phyloP scores from a whole-genome alignment of 2,113 vertebrate species.

The Myocastor coypus region DNA sequence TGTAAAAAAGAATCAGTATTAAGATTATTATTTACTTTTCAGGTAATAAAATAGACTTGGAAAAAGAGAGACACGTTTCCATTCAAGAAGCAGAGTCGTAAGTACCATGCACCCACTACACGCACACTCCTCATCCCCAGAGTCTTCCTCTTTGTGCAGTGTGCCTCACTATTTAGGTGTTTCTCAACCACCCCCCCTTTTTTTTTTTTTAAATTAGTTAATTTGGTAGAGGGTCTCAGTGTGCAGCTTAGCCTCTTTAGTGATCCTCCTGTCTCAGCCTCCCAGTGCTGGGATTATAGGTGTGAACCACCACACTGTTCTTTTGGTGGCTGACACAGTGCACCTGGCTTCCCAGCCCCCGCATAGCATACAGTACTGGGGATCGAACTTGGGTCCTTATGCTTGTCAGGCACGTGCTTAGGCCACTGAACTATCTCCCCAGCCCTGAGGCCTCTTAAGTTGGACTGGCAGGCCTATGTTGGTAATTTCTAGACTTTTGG shows the following conservation, averaged over 20 bases:
- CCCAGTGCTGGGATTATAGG: too few species aligned
- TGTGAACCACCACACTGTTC: too few species aligned
- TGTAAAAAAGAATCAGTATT: conserved; percentile 48
- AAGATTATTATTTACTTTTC: conserved; percentile 67
- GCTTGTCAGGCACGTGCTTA: too few species aligned
- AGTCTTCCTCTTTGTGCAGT: not conserved
- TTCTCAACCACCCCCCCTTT: not conserved
- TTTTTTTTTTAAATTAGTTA: too few species aligned
- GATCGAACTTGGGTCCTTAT: too few species aligned
- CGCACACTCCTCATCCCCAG: not conserved
- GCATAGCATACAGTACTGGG: too few species aligned
- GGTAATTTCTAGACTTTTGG: not conserved
- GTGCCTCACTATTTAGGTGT: not conserved
- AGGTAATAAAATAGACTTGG: conserved; percentile 99
- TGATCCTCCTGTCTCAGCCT: too few species aligned
- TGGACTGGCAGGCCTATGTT: not conserved
- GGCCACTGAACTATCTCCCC: too few species aligned
- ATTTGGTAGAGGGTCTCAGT: too few species aligned
- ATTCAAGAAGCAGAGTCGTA: conserved; percentile 98
- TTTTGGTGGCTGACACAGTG: too few species aligned
- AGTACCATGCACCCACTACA: conserved; percentile 70
- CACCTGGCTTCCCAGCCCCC: too few species aligned
- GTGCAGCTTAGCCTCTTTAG: too few species aligned
- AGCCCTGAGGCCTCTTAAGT: not conserved
- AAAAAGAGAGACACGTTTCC: conserved; percentile 98